Base-by-base conservation (phyloP, 2,113 vertebrate genomes). In the Glaucomys volans region DNA sequence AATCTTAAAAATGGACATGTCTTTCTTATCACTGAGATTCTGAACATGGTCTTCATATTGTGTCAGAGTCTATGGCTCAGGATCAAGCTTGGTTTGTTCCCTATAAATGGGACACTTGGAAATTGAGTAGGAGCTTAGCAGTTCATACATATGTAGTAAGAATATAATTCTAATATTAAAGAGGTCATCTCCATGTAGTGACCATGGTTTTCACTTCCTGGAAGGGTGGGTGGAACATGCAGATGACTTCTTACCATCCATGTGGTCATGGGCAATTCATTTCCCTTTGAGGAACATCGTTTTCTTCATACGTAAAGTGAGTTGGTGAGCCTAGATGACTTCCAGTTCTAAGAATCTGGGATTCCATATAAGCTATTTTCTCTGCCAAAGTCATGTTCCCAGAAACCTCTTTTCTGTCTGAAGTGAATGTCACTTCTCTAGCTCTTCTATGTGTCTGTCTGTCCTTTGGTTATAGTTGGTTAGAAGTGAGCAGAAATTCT, bases 401-500 rank as follows among this genome's bases (percentile, higher is more conserved):
- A 82, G 77, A 92, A 88, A 59, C 74, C 35, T 79, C 44, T 83
- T 54, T 76, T 37, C 44, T n/a, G 20, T 62, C 28, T 75, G 37
- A 57, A 87, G 69, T 84, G 66, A 77, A 66, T 35, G 37, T 74
- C 71, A 37, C 52, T 85, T 66, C 72, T 76, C 18, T 81, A 50
- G 77, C 42, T 91, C 47, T 80, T 84, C 50, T 87, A 0, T 44
- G 8, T 87, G 28, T 50, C 30, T 83, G 8, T 76, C 72, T 85
- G 1, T 40, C 24, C 30, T 93, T 87, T 67, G 37, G 1, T 35
- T 86, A 42, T 90, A 28, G 35, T 76, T 84, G n/a, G 35, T 72
- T 81, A 94, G 64, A 95, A 92, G 37, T 85, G 67, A 94, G n/a
- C 67, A 77, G 35, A 96, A 75, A 64, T 74, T 6, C 44, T 95